Conservation (phyloP, 1,140 invertebrate genomes). For the Pogonognathellus flavescens region DNA sequence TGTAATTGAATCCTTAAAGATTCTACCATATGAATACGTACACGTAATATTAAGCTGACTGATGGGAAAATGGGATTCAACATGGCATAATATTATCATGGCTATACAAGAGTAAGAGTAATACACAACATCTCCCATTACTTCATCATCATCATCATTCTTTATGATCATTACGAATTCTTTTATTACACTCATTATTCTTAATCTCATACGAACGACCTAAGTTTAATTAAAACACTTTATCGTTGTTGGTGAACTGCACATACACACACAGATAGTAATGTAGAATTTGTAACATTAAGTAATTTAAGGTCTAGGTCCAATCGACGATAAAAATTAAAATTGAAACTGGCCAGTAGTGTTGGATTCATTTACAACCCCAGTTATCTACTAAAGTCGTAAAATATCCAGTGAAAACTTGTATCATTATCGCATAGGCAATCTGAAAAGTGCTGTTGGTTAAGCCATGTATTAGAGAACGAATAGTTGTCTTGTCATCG, state of each 20-base stretch:
- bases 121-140: no score
- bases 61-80: no score
- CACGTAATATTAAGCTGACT: no score
- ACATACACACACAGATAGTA: background rate
- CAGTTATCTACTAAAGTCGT: no score
- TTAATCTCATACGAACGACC: constrained; percentile 12
- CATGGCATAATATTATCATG: no score
- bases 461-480: background rate
- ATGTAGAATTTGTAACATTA: background rate
- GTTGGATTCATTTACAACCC: no score
- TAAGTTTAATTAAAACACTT: constrained; percentile 42
- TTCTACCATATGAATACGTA: no score
- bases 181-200: constrained; percentile 33
- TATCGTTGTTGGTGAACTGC: no score
- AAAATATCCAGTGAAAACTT: no score
- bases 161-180: background rate
- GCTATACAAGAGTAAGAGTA: no score
- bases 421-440: no score
- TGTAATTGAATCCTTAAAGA: no score
- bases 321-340: constrained; percentile 1
- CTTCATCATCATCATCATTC: background rate
- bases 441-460: background rate
- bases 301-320: constrained; percentile 38
- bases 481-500: constrained; percentile 36
- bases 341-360: background rate